Evolutionary conservation across 2,113 vertebrate genomes (phyloP).

Genomic region (Tiliqua scincoides): DNA sequence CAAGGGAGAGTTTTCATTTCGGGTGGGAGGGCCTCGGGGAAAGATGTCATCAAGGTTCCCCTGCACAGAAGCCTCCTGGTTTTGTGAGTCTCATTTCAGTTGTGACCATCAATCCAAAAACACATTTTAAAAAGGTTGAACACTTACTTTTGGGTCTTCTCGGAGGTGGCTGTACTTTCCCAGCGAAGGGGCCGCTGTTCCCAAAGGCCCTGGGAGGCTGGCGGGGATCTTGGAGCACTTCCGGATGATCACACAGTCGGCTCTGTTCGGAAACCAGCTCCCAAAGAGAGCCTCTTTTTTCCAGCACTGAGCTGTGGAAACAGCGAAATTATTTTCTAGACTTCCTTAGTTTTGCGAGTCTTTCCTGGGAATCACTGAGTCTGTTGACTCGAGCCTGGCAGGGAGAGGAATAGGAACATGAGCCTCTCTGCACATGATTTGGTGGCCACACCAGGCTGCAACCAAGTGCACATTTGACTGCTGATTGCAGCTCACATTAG

Average conservation of each 20-base stretch:
- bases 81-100: neutral
- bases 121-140: neutral
- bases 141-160: neutral
- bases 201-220: neutral
- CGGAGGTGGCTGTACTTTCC: neutral
- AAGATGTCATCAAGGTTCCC: neutral
- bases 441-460: neutral
- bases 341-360: too few relatives aligned
- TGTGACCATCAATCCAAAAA: neutral
- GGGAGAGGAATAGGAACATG: neutral
- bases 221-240: accelerated
- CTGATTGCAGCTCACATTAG: too few relatives aligned
- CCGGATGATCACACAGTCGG: neutral
- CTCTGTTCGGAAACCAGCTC: neutral
- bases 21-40: neutral
- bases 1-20: too few relatives aligned
- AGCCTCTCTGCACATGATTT: neutral
- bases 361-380: neutral
- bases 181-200: neutral
- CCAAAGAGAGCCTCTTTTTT: neutral
- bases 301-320: neutral
- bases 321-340: neutral
- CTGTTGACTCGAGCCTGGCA: neutral
- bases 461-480: neutral
- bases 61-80: neutral